Evolutionary conservation across 2,797 vertebrate species (phyloP).

Genomic region (Craterocephalus amniculus): DNA sequence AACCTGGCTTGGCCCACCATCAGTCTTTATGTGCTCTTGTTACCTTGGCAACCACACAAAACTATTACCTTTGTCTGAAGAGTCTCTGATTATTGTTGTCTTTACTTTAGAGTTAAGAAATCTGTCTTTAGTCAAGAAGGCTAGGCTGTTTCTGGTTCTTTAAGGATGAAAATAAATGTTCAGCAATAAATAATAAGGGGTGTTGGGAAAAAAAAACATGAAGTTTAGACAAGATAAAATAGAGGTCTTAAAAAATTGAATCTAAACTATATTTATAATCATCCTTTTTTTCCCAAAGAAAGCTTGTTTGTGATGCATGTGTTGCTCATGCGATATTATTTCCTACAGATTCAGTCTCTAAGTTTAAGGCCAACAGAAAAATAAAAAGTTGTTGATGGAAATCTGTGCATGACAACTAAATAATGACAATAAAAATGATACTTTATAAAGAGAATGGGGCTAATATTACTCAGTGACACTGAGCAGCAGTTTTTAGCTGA

Average conservation of each 20-base stretch:
- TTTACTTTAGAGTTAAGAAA: not conserved
- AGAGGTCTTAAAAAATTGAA: not conserved
- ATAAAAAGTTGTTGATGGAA: not conserved
- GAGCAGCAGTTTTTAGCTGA: conserved; percentile 8
- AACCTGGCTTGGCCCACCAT: not conserved
- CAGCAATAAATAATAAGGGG: not conserved
- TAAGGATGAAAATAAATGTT: not conserved
- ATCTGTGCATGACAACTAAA: conserved; percentile 4
- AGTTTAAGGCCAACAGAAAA: no score
- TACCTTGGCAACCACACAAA: not conserved
- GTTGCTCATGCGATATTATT: not conserved
- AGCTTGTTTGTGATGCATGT: no score
- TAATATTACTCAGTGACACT: conserved; percentile 1
- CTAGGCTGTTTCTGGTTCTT: not conserved
- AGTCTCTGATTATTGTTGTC: not conserved
- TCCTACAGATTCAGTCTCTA: not conserved
- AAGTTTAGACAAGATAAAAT: not conserved
- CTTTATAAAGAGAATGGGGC: conserved; percentile 6
- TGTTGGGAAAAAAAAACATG: not conserved
- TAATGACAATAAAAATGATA: conserved; percentile 15
- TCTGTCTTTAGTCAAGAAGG: not conserved
- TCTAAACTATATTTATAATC: not conserved
- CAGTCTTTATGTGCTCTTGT: conserved; percentile 2
- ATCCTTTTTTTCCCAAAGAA: no score
- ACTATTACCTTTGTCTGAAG: not conserved